Percentiles rank a stretch among this genome's conserved stretches.
phyloP scores from a whole-genome alignment of 2,888 invertebrate species.

The Arctia plantaginis region DNA sequence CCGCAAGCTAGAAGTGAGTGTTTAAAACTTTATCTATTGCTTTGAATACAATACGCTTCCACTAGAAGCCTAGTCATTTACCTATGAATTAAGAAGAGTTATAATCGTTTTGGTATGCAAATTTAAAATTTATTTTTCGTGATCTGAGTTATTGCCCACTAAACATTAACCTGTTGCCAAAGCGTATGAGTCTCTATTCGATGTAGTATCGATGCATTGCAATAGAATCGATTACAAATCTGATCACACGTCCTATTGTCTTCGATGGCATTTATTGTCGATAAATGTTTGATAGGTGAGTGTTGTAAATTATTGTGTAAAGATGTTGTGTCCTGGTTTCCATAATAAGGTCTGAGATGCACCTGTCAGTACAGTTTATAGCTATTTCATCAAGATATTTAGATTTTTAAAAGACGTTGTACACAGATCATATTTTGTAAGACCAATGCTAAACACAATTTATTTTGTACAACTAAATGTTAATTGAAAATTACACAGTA shows the following conservation, averaged over 20 bases:
- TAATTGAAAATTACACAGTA: too few relatives aligned
- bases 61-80: too few relatives aligned
- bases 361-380: neutral
- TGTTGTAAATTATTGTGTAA: constrained; percentile 35
- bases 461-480: too few relatives aligned
- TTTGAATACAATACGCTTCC: neutral
- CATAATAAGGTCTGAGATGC: constrained; percentile 3
- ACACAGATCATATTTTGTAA: too few relatives aligned
- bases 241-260: constrained; percentile 64
- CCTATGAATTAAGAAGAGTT: neutral
- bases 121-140: neutral
- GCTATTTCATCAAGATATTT: neutral
- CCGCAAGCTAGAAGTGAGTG: too few relatives aligned
- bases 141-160: constrained; percentile 17
- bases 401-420: neutral
- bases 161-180: constrained; percentile 33
- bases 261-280: constrained; percentile 52
- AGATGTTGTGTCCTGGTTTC: constrained; percentile 16
- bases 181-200: constrained; percentile 30
- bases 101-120: neutral
- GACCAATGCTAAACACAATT: too few relatives aligned
- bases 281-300: constrained; percentile 38
- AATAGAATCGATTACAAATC: constrained; percentile 60
- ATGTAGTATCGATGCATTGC: constrained; percentile 55
- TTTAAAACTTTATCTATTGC: too few relatives aligned